These are phyloP conservation scores for Hypercompe scribonia DNA, from an alignment of 2,888 invertebrate species.

Conservation along the genomic window DNA sequence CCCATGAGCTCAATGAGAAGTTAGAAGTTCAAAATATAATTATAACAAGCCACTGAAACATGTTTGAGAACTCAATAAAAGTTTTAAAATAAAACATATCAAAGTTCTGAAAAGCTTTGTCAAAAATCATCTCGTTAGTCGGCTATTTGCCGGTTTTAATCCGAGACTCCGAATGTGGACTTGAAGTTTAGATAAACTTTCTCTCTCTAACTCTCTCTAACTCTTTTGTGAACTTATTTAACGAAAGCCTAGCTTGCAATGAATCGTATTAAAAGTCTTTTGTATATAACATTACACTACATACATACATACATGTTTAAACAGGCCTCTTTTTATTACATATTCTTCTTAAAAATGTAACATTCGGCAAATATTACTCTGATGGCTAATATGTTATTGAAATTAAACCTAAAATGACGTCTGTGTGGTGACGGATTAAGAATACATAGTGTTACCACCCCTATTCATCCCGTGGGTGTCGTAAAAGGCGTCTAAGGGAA, in stretches of 20 bases:
- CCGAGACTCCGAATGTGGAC: background rate
- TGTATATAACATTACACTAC: background rate
- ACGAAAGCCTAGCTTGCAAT: background rate
- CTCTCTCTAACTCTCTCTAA: too few relatives aligned
- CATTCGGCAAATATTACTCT: too few relatives aligned
- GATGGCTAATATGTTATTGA: too few relatives aligned
- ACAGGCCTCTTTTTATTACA: background rate
- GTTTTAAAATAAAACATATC: constrained; percentile 5
- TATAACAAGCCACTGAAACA: background rate
- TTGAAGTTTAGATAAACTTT: background rate
- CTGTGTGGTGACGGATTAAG: too few relatives aligned
- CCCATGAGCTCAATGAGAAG: background rate
- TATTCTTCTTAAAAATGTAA: too few relatives aligned
- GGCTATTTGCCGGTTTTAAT: constrained; percentile 8
- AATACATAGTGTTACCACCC: too few relatives aligned
- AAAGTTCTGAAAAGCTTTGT: constrained; percentile 8
- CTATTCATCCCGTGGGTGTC: too few relatives aligned
- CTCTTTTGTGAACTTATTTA: background rate
- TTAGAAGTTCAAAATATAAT: constrained; percentile 4
- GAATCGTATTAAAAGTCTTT: background rate
- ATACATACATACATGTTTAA: background rate
- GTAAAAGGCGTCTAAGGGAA: too few relatives aligned
- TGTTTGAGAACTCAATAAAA: constrained; percentile 5
- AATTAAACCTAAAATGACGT: too few relatives aligned
- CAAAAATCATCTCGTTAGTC: constrained; percentile 11